Evolutionary conservation across 2,797 vertebrate species (phyloP), one percentile per base, ranked within the genome.

Genomic region (Sebastes variabilis): DNA sequence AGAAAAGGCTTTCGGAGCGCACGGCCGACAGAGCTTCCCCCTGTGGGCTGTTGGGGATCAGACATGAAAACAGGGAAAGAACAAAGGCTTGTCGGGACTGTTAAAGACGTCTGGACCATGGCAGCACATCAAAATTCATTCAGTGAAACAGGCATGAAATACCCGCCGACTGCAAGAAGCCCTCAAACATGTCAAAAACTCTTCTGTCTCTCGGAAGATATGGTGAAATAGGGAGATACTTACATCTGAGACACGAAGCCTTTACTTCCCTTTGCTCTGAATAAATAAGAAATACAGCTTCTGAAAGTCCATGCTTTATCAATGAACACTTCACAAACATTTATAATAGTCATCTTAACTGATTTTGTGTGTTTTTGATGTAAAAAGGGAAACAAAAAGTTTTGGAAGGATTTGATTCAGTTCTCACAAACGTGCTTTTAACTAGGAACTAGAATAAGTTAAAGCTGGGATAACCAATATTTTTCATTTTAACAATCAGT

Each of bases 71-170:
- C 82, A 71, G 77, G 66, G 65, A 77, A 82, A 90, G 91, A 94
- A 91, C 88, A 94, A 94, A 93, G 89, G 82, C 87, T 85, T 72
- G 90, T 91, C 89, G 59, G 81, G 84, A 74, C 80, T 80, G 89
- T 83, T 89, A 85, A 92, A 91, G 78, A 92, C 24, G 52, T 16
- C 81, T 32, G 74, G 87, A 87, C 89, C 86, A 73, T 34, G 36
- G 87, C 66, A 54, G 76, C 81, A 69, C 77, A 83, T 91, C 88
- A 87, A 61, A 82, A 87, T 91, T 66, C 77, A 90, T 86, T 83
- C 85, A 34, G 81, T 61, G 79, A 89, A 87, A 92, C 67, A 79
- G 82, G 30, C 88, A 81, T 85, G 78, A 87, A 90, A 92, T 82
- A 84, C 72, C 46, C 32, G 8, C 77, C n/a, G 32, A 81, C 62